These are phyloP conservation scores for Drosophila parabipectinata DNA, from an alignment of 1,140 invertebrate genomes.

Conservation along the genomic window DNA sequence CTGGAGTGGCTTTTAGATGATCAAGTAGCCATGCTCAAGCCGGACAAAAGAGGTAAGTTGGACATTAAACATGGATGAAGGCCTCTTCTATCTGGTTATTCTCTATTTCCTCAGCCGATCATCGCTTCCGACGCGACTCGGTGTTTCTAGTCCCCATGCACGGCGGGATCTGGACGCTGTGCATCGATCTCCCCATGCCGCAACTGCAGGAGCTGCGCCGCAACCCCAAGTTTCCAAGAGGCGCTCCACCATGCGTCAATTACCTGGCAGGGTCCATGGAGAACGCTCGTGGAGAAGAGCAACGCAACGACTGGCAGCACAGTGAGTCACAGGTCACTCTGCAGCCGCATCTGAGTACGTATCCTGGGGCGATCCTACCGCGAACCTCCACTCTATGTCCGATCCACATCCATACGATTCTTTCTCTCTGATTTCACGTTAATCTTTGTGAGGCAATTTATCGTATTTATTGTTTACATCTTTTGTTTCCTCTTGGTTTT, in stretches of 20 bases:
- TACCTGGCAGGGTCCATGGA: constrained; percentile 89
- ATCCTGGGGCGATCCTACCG: constrained; percentile 78
- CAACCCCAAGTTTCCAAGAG: constrained; percentile 87
- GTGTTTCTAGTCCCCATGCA: constrained; percentile 93
- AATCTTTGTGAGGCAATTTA: constrained; percentile 25
- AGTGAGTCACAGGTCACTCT: constrained; percentile 87
- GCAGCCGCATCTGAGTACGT: constrained; percentile 84
- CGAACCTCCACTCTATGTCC: constrained; percentile 21
- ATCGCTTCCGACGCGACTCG: constrained; percentile 82
- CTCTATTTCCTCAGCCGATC: constrained; percentile 50
- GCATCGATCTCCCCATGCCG: constrained; percentile 90
- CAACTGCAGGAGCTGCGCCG: constrained; percentile 88
- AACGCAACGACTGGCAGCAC: constrained; percentile 92
- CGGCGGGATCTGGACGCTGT: constrained; percentile 94
- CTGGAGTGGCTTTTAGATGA: constrained; percentile 88
- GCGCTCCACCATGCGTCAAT: constrained; percentile 89
- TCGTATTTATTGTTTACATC: constrained; percentile 40
- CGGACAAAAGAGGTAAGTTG: constrained; percentile 76
- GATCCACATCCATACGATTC: constrained; percentile 18
- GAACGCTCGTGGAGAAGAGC: constrained; percentile 87
- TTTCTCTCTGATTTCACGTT: constrained; percentile 5
- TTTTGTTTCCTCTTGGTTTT: constrained; percentile 36
- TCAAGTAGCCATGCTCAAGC: constrained; percentile 85
- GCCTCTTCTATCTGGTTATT: not conserved
- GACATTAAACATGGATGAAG: too few species aligned